Evolutionary conservation across 53 echinoderm and acorn worm genomes (phyloP).

Genomic region (Henricia sp.): DNA sequence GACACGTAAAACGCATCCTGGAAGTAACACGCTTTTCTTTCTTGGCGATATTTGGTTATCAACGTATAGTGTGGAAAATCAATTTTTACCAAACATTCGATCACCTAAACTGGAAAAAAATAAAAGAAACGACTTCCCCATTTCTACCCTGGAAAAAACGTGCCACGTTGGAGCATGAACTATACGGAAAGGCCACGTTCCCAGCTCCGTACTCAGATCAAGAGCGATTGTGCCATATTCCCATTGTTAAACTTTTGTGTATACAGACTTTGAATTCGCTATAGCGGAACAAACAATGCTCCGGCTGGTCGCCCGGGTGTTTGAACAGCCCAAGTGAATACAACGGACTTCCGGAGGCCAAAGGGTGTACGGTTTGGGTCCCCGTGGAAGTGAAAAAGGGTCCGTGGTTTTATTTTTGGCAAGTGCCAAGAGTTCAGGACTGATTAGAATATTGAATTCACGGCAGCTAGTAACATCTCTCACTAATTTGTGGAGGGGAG

Average conservation of each 20-base stretch:
- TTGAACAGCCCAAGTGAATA: constrained; percentile 21
- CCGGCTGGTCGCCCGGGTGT: constrained; percentile 23
- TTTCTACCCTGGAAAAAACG: no score
- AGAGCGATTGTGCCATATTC: constrained; percentile 21
- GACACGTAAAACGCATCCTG: no score
- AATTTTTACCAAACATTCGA: no score
- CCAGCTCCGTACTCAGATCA: background rate
- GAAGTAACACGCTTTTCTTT: no score
- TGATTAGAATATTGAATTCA: no score
- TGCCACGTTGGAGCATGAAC: no score
- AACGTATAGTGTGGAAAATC: no score
- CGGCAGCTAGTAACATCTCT: no score
- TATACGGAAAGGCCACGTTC: background rate
- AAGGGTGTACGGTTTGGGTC: background rate
- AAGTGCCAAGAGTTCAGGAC: background rate
- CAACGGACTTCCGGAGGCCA: constrained; percentile 55
- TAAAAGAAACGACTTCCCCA: no score
- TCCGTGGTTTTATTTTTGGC: constrained; percentile 50
- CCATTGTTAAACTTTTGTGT: constrained; percentile 28
- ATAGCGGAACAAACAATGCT: constrained; percentile 53
- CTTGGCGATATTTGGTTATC: no score
- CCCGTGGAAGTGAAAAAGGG: background rate
- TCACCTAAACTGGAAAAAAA: no score
- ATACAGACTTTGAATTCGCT: constrained; percentile 39
- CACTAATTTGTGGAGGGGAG: no score